phyloP scores from a whole-genome alignment of 2,113 vertebrate species.

The Chloropsis cyanopogon region DNA sequence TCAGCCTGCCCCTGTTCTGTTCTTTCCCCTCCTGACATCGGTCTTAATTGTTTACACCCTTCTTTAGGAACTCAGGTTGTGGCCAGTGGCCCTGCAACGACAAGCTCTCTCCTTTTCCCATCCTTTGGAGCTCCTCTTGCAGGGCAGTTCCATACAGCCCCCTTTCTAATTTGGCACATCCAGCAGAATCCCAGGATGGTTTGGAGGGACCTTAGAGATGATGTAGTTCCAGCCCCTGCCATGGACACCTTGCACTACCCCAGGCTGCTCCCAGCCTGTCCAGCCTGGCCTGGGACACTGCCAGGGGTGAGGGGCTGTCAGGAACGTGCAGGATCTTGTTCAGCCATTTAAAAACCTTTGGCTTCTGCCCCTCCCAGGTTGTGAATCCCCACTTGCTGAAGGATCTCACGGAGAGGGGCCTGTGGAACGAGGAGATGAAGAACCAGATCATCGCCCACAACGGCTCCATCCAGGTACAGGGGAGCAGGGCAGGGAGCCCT shows the following conservation, averaged over 20 bases:
- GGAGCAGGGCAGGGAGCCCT: neutral
- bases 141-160: neutral
- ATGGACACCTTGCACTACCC: neutral
- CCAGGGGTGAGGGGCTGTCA: neutral
- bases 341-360: neutral
- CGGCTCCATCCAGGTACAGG: slow-evolving; percentile 90
- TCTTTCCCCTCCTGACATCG: neutral
- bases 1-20: neutral
- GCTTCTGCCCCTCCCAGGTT: slow-evolving; percentile 72
- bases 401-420: slow-evolving; percentile 89
- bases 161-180: neutral
- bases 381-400: slow-evolving; percentile 97
- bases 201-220: neutral
- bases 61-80: neutral
- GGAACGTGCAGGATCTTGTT: neutral
- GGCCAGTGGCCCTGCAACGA: neutral
- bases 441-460: slow-evolving; percentile 94
- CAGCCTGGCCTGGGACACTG: neutral
- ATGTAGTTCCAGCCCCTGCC: neutral
- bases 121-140: neutral
- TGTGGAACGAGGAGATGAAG: slow-evolving; percentile 96
- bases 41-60: neutral
- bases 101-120: neutral
- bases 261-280: neutral
- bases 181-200: neutral